Evolutionary conservation across 2,113 vertebrate genomes (phyloP), one percentile per base, ranked within the genome.

Genomic region (Rutilus rutilus): DNA sequence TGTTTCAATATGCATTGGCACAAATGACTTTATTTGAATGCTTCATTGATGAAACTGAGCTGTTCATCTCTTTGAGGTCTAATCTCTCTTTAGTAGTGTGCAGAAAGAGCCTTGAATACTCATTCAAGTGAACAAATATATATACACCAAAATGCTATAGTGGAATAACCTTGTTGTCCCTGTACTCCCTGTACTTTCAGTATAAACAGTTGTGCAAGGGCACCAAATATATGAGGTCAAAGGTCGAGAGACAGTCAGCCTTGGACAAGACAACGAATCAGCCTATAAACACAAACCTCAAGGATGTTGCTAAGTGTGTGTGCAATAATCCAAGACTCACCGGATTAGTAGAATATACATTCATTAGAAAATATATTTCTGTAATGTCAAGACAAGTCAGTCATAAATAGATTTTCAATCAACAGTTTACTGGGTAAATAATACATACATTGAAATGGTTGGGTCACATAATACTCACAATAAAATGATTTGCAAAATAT

Each of bases 161-260:
- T 19, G 21, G 3, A 62, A 59, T 27, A 76, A 83, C 88, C 86
- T 90, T 91, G 81, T 90, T 91, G n/a, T n/a, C n/a, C n/a, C n/a
- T n/a, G n/a, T n/a, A n/a, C n/a, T n/a, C n/a, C n/a, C n/a, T n/a
- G n/a, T n/a, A n/a, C n/a, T 81, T 84, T 86, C 69, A 89, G 62
- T 82, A 74, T 82, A 87, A 91, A 90, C 78, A 90, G 30, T 86
- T 88, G 64, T 30, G 54, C 64, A 57, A 85, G 69, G 82, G 25
- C 71, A 80, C 39, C 57, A 77, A 25, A 88, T 25, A 85, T 21
- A 25, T 62, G n/a, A 75, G 27, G 25, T 65, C 76, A 81, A 5
- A 84, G 39, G 88, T 86, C 79, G 21, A 85, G 39, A 84, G 36
- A 23, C 57, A 45, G 42, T 5, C 86, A 85, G 78, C 23, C 4